Conservation (phyloP, 2,797 vertebrate species). For the Anguilla pacifica region DNA sequence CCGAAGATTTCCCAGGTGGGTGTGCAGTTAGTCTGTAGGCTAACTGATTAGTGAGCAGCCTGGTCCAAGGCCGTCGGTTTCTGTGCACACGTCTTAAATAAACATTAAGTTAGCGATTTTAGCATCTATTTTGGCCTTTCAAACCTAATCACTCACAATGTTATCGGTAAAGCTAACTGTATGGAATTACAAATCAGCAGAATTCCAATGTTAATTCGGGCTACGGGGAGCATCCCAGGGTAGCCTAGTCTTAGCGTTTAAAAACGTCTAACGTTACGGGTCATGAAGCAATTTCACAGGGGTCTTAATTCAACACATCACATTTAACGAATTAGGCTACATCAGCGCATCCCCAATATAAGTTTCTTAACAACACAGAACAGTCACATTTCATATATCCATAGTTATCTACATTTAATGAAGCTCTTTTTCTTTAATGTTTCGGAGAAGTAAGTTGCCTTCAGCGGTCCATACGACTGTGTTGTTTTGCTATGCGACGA, state of each 20-base stretch:
- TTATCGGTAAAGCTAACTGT: background rate
- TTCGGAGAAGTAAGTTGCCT: background rate
- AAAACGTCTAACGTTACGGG: background rate
- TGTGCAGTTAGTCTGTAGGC: background rate
- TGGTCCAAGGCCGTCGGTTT: background rate
- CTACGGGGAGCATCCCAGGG: background rate
- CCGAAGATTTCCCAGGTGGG: background rate
- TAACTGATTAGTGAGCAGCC: background rate
- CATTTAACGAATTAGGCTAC: background rate
- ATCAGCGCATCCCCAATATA: background rate
- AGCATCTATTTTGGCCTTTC: slow-evolving; percentile 1
- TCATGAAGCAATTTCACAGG: background rate
- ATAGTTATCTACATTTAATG: background rate
- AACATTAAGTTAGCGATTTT: background rate
- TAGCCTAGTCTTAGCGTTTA: background rate
- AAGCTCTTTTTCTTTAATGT: background rate
- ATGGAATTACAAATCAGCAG: background rate
- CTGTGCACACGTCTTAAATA: background rate
- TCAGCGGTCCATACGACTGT: background rate
- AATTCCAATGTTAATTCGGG: background rate
- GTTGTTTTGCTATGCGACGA: background rate
- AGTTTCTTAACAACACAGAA: background rate
- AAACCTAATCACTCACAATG: background rate
- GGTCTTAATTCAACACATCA: background rate
- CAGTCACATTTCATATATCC: background rate